Conservation (phyloP, 2,888 invertebrate species). For the Epistrophe grossulariae region DNA sequence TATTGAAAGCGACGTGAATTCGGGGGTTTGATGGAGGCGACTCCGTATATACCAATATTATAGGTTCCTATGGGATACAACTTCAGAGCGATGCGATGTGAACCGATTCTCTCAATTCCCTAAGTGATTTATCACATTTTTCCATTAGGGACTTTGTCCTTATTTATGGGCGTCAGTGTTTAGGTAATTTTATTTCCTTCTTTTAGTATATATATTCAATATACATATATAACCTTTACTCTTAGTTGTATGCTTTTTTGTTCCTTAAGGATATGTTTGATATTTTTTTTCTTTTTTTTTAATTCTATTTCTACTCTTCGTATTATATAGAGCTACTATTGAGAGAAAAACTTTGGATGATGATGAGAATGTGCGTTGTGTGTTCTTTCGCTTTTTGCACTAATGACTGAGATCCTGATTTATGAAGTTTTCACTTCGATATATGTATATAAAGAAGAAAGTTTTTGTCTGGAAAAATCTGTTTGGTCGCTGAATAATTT, state of each 20-base stretch:
- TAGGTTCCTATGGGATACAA: conserved; percentile 46
- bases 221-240: neutral
- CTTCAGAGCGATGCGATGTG: conserved; percentile 60
- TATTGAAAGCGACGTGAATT: conserved; percentile 42
- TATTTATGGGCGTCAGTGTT: conserved; percentile 73
- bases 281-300: conserved; percentile 10
- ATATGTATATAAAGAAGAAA: conserved; percentile 49
- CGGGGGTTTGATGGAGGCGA: conserved; percentile 26
- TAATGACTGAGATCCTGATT: conserved; percentile 69
- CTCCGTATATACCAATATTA: neutral
- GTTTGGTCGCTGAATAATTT: conserved; percentile 66
- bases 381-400: conserved; percentile 50
- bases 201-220: neutral
- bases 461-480: conserved; percentile 60
- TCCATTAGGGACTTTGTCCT: conserved; percentile 74
- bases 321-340: conserved; percentile 18
- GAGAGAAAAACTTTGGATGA: conserved; percentile 55
- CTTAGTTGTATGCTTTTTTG: conserved; percentile 10
- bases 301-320: conserved; percentile 9
- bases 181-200: conserved; percentile 71
- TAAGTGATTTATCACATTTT: conserved; percentile 75
- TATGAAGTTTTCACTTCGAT: conserved; percentile 65
- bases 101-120: conserved; percentile 69
- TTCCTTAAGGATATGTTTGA: conserved; percentile 40
- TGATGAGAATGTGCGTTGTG: conserved; percentile 59